Evolutionary conservation across 2,888 invertebrate genomes (phyloP), one percentile per base, ranked within the genome.

Genomic region (Neocrepidodera transversa): DNA sequence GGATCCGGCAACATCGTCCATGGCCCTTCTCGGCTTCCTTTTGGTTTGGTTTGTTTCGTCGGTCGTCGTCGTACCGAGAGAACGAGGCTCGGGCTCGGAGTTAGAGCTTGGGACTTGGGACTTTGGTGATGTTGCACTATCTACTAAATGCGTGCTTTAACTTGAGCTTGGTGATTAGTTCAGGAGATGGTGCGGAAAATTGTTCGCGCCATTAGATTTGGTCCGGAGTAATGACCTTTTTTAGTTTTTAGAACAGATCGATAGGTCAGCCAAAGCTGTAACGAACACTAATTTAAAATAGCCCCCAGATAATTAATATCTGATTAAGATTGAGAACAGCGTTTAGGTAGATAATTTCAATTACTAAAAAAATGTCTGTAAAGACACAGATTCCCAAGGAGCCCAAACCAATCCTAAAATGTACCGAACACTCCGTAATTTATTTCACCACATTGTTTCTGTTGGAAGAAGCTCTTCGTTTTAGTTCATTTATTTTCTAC

Each of bases 91-190:
- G 38, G 23, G 23, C 8, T 8, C 50, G 20, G 18, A 13, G n/a
- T 17, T 14, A 13, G 14, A 13, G n/a, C 26, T 14, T 30, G 10
- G 38, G 50, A 18, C 14, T 43, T 23, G 55, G 45, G 40, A 26
- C 56, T 51, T 54, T 45, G 49, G 49, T 58, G 62, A 62, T 55
- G 58, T 58, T 55, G 58, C 55, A 62, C 58, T 62, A 62, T 58
- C 58, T 58, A 54, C 51, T 54, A 55, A 61, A 48, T 57, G 47
- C 53, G 48, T 61, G 60, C 54, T 57, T 47, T 36, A 48, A 32
- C 57, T 47, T 43, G 40, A 28, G 52, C 52, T 56, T 38, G 55
- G 48, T 32, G 57, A 47, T 57, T 57, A 60, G 57, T 57, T 30
- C 56, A 26, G 56, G 60, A 52, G 61, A 61, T 61, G 40, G 48